These are phyloP conservation scores for Ailurus styani DNA, from an alignment of 2,113 vertebrate species.

Conservation along the genomic window DNA sequence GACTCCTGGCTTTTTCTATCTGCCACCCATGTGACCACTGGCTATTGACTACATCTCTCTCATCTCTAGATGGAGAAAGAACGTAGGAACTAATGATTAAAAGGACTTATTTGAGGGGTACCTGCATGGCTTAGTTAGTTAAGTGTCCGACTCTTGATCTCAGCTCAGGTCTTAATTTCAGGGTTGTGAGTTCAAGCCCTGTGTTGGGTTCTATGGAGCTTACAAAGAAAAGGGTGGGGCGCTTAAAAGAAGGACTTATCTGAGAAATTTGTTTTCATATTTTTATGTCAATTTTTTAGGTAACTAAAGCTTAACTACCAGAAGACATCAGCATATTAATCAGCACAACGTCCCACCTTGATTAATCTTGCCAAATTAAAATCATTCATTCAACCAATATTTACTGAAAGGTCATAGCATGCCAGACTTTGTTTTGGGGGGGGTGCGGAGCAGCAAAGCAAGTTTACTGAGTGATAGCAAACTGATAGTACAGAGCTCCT, in stretches of 20 bases:
- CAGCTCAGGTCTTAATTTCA: not conserved
- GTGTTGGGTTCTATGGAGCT: not conserved
- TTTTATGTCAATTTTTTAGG: not conserved
- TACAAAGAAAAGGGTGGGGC: not conserved
- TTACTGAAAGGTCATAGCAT: not conserved
- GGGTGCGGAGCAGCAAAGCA: not conserved
- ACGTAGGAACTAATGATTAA: not conserved
- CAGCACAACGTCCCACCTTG: not conserved
- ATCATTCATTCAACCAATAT: not conserved
- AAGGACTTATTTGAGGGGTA: not conserved
- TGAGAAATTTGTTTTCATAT: not conserved
- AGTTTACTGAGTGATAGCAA: not conserved
- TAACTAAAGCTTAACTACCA: not conserved
- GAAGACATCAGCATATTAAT: not conserved
- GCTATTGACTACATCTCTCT: not conserved
- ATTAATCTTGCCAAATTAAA: not conserved
- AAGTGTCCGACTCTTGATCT: not conserved
- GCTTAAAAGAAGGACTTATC: not conserved
- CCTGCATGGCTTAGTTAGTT: not conserved
- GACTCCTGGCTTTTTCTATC: not conserved
- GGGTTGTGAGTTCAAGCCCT: not conserved
- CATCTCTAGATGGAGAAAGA: not conserved
- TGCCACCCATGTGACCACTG: not conserved
- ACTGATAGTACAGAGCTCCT: not conserved
- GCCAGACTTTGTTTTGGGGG: not conserved